Base-by-base conservation (phyloP, 2,113 vertebrate genomes). In the Sminthopsis crassicaudata region DNA sequence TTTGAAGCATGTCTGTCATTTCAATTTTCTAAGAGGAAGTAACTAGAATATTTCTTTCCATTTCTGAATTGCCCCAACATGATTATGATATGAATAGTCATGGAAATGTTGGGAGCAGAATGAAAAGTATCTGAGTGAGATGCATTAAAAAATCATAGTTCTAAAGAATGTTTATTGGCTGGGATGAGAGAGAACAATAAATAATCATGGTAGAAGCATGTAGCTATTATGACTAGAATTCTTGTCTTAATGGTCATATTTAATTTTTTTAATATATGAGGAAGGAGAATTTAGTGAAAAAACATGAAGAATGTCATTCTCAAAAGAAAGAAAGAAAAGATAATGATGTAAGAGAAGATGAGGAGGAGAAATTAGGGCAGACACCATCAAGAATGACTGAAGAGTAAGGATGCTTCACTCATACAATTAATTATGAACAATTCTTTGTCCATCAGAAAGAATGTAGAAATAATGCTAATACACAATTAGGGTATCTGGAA, bases 401-500 rank as follows among this genome's bases (percentile, higher is more conserved):
- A 25, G 36, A 60, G 76, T 36, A 46, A 46, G 53, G 25, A 11
- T 53, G 48, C 27, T 94, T 93, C 42, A 88, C 52, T 51, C 26
- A 91, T 26, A 92, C 27, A 92, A 60, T 92, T 89, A 92, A 60
- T 92, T 89, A 67, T 7, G 22, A 76, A 94, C 2, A 46, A n/a
- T 11, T n/a, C 1, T 53, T 60, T 11, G 42, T 5, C 27, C 67
- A 92, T 51, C 27, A 46, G 36, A 57, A 95, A 92, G 67, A 94
- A 93, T 89, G 89, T 42, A 30, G 26, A 93, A 48, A 96, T 89
- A 89, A 90, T 51, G 19, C 36, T 76, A 91, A 96, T 26, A 84
- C 48, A 76, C 84, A 95, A 93, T 93, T 46, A 94, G 53, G 92
- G 51, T 54, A 26, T 67, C 94, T 93, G 46, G 67, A 93, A 90